Percentiles rank a stretch among this genome's conserved stretches.
These are phyloP conservation scores for Crax fasciolata DNA, from an alignment of 2,797 vertebrate species.

Conservation along the genomic window DNA sequence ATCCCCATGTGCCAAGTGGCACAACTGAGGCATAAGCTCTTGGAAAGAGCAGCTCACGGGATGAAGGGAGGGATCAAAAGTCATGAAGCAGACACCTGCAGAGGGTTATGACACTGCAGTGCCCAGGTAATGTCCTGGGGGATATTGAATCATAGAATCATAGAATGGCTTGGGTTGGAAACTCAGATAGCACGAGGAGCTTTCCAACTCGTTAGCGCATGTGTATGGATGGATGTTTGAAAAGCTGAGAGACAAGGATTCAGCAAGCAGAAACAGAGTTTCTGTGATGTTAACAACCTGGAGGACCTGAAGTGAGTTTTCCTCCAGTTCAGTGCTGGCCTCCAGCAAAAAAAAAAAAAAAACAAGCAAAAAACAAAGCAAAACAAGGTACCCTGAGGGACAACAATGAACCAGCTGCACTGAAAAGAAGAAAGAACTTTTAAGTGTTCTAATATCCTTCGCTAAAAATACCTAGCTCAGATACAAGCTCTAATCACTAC, in stretches of 20 bases:
- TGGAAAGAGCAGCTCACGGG: neutral
- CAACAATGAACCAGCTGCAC: neutral
- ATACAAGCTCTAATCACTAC: neutral
- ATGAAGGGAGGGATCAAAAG: neutral
- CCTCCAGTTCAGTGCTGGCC: neutral
- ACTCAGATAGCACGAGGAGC: neutral
- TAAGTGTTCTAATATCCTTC: neutral
- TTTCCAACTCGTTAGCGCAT: neutral
- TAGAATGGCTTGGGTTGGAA: neutral
- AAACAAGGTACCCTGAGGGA: neutral
- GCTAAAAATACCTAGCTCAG: neutral
- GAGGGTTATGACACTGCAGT: neutral
- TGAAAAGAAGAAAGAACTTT: slow-evolving; percentile 30
- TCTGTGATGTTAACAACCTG: neutral
- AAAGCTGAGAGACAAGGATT: neutral
- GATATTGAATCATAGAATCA: neutral
- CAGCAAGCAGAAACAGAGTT: neutral
- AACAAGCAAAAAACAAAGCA: rapidly evolving
- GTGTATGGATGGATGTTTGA: neutral
- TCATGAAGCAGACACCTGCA: neutral
- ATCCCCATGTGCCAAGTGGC: neutral
- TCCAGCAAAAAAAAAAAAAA: neutral
- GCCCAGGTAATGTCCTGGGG: neutral
- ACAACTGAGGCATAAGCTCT: neutral
- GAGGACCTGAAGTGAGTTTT: neutral